Percentiles rank a stretch among this genome's conserved stretches.
Conservation (phyloP, 2,888 invertebrate genomes). For the Stenoptilia bipunctidactyla region DNA sequence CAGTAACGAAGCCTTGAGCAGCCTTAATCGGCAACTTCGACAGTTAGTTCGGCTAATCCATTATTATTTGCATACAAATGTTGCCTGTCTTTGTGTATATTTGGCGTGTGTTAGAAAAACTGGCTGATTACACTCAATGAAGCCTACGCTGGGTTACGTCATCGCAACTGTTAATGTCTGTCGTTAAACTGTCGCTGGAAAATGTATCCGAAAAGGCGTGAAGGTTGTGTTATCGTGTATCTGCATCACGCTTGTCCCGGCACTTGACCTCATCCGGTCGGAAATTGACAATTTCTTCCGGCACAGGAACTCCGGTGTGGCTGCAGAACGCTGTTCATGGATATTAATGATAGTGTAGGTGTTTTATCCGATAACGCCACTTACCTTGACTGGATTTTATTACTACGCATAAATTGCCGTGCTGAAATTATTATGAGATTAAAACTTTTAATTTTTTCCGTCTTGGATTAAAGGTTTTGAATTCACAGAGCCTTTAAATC, state of each 20-base stretch:
- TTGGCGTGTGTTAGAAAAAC: too few species aligned
- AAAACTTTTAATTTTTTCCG: too few species aligned
- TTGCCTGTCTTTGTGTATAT: background rate
- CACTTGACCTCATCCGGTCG: conserved; percentile 36
- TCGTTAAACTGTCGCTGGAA: too few species aligned
- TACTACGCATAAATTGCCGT: too few species aligned
- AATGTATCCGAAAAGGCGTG: too few species aligned
- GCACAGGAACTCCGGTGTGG: conserved; percentile 17
- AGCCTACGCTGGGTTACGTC: too few species aligned
- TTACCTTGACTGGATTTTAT: background rate
- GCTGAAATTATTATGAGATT: too few species aligned
- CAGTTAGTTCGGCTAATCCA: conserved; percentile 22
- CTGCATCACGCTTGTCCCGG: conserved; percentile 27
- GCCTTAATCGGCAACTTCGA: conserved; percentile 28
- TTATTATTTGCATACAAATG: conserved; percentile 27
- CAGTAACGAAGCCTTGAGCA: conserved; percentile 31
- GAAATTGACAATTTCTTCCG: conserved; percentile 40
- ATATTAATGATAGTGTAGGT: conserved; percentile 12
- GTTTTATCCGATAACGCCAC: background rate
- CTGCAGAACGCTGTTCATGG: conserved; percentile 23
- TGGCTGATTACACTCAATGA: too few species aligned
- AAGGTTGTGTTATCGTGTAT: too few species aligned
- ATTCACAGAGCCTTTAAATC: too few species aligned
- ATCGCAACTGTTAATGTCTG: too few species aligned
- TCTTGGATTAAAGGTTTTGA: too few species aligned